These are phyloP conservation scores for Ephialtes manifestator DNA, from an alignment of 2,888 invertebrate species.

Conservation along the genomic window DNA sequence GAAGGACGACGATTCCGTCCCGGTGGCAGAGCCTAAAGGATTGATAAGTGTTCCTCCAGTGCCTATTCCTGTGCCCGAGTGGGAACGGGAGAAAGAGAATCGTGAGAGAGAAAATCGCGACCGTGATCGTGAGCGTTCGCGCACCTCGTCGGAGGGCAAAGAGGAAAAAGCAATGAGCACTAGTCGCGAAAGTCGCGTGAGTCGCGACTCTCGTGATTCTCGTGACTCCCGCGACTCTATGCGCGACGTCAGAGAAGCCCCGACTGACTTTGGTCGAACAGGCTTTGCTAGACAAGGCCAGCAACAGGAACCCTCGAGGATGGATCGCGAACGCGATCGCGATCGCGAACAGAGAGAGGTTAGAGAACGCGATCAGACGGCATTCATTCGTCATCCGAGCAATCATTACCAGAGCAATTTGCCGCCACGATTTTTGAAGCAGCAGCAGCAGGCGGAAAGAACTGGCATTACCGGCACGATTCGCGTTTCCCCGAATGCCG, in stretches of 20 bases:
- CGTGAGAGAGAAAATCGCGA: conserved; percentile 84
- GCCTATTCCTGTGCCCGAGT: conserved; percentile 87
- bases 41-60: conserved; percentile 86
- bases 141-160: conserved; percentile 83
- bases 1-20: conserved; percentile 80
- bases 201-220: conserved; percentile 63
- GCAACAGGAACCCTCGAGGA: conserved; percentile 68
- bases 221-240: conserved; percentile 60
- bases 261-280: conserved; percentile 74
- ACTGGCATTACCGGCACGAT: conserved; percentile 73
- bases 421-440: conserved; percentile 94
- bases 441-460: conserved; percentile 90
- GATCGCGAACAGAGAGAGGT: conserved; percentile 82
- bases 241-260: conserved; percentile 66
- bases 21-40: conserved; percentile 84
- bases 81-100: conserved; percentile 86
- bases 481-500: conserved; percentile 82
- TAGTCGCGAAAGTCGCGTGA: conserved; percentile 70
- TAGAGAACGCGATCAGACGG: conserved; percentile 88
- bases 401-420: conserved; percentile 91
- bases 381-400: conserved; percentile 89
- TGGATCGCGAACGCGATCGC: conserved; percentile 80
- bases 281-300: conserved; percentile 74
- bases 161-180: conserved; percentile 74
- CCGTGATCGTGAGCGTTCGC: conserved; percentile 84